These are phyloP conservation scores for Oncorhynchus clarkii DNA, from an alignment of 2,113 vertebrate genomes.

Conservation along the genomic window DNA sequence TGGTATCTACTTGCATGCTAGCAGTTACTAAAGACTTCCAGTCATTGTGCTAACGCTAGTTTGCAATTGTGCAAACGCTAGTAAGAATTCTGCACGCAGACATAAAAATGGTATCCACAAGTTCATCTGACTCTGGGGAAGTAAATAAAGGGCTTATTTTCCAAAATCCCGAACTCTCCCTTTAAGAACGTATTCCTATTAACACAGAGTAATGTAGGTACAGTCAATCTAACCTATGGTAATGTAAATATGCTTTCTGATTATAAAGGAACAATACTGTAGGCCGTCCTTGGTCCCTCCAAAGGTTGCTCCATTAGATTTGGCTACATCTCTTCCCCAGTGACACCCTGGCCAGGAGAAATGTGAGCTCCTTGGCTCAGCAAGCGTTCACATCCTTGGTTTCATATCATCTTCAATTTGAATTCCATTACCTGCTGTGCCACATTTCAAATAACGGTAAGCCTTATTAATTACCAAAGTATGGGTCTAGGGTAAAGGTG, in stretches of 20 bases:
- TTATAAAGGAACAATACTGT: slow-evolving; percentile 18
- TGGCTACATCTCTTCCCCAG: slow-evolving; percentile 18
- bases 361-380: slow-evolving; percentile 28
- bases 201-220: not conserved
- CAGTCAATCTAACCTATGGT: not conserved
- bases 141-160: too few relatives aligned
- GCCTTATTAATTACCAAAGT: slow-evolving; percentile 74
- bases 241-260: slow-evolving; percentile 9
- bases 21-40: too few relatives aligned
- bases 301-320: slow-evolving; percentile 35
- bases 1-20: too few relatives aligned
- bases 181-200: not conserved
- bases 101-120: too few relatives aligned
- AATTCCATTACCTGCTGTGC: slow-evolving; percentile 66
- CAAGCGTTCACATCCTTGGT: slow-evolving; percentile 44
- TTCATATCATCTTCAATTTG: slow-evolving; percentile 69
- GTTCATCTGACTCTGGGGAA: too few relatives aligned
- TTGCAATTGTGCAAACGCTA: too few relatives aligned
- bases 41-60: too few relatives aligned
- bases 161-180: too few relatives aligned
- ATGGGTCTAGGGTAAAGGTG: slow-evolving; percentile 70
- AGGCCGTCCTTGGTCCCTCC: slow-evolving; percentile 4
- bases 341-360: slow-evolving; percentile 39
- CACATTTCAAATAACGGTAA: slow-evolving; percentile 67
- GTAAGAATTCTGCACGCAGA: too few relatives aligned